phyloP scores from a whole-genome alignment of 2,113 vertebrate species.

The Stercorarius parasiticus region DNA sequence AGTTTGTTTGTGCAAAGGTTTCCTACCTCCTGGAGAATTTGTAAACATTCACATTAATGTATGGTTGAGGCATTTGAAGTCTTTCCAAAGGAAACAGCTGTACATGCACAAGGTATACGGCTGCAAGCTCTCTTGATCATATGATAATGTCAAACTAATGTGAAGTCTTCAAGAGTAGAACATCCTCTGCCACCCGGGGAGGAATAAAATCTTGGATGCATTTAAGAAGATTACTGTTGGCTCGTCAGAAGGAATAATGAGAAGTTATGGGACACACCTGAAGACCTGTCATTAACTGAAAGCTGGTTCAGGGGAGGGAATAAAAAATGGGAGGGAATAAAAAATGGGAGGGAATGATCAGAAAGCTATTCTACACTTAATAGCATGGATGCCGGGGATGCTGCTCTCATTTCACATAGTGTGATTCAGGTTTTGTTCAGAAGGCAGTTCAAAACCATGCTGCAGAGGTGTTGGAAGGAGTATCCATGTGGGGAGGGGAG shows the following conservation, averaged over 20 bases:
- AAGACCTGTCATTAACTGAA: slow-evolving; percentile 9
- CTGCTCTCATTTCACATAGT: background rate
- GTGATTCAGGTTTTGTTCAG: background rate
- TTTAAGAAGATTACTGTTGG: slow-evolving; percentile 54
- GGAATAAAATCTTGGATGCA: slow-evolving; percentile 3
- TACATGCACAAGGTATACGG: background rate
- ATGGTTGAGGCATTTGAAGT: background rate
- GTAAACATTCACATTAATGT: background rate
- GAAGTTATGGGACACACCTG: slow-evolving; percentile 21
- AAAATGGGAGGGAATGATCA: background rate
- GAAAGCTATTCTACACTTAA: background rate
- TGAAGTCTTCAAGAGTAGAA: background rate
- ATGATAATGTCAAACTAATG: background rate
- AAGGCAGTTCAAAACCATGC: background rate
- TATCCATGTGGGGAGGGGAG: background rate
- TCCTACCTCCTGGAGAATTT: background rate
- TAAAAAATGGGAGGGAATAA: background rate
- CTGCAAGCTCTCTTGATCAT: background rate
- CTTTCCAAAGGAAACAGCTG: background rate
- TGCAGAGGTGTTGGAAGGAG: background rate
- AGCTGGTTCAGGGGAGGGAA: background rate
- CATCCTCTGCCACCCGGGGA: slow-evolving; percentile 13
- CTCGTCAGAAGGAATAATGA: slow-evolving; percentile 27
- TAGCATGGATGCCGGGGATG: background rate
- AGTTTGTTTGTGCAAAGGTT: background rate